Conservation (phyloP, 2,113 vertebrate species). For the Hydrochoerus hydrochaeris region DNA sequence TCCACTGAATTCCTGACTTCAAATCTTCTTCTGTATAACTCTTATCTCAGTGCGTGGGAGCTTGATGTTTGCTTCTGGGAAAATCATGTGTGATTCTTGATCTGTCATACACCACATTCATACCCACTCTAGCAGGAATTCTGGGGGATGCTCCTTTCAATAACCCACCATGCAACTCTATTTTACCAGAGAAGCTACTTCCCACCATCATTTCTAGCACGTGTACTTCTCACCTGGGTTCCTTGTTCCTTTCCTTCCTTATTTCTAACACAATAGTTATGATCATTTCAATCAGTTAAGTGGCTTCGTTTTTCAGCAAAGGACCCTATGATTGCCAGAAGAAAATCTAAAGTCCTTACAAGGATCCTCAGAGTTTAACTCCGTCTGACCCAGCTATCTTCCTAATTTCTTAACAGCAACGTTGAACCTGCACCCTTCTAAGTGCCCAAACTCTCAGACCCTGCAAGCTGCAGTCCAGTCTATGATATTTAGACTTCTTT, state of each 20-base stretch:
- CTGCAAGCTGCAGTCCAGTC: accelerated
- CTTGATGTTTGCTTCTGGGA: neutral
- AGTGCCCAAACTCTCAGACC: neutral
- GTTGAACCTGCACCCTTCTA: neutral
- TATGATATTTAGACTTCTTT: neutral
- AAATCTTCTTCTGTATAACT: neutral
- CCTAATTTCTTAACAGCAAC: neutral
- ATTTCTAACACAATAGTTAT: neutral
- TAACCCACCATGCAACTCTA: neutral
- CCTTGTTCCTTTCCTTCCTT: no score
- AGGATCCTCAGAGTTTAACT: neutral
- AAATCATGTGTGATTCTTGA: neutral
- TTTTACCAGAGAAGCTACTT: neutral
- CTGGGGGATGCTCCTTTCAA: neutral
- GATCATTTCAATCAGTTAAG: neutral
- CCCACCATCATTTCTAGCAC: neutral
- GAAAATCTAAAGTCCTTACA: neutral
- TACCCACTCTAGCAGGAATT: neutral
- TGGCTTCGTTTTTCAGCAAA: neutral
- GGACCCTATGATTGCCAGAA: neutral
- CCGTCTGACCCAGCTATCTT: accelerated
- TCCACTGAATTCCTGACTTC: neutral
- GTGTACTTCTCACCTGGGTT: neutral
- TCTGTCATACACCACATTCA: neutral
- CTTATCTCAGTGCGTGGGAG: neutral